A percentile compares a stretch with the other conserved stretches of the same genome.
Conservation (phyloP, 2,888 invertebrate genomes). For the Antitype chi region DNA sequence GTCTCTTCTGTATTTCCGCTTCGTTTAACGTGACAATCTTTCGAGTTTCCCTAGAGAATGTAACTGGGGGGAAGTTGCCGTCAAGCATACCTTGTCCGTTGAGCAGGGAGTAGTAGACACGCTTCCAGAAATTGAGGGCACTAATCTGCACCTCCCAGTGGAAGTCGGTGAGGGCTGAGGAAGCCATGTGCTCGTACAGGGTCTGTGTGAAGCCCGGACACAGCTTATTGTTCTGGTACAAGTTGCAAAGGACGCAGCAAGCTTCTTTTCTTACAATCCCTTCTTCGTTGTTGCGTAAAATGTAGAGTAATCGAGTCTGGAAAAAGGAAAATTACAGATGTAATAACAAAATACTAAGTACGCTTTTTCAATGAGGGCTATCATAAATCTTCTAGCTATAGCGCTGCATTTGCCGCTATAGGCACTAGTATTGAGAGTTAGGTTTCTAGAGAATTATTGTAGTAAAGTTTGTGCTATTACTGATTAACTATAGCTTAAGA, state of each 20-base stretch:
- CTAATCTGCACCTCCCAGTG: conserved; percentile 96
- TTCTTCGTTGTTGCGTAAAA: conserved; percentile 93
- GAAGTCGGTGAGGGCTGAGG: conserved; percentile 93
- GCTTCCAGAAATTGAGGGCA: conserved; percentile 93
- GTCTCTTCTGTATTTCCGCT: conserved; percentile 91
- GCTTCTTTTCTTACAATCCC: conserved; percentile 95
- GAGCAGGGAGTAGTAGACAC: conserved; percentile 92
- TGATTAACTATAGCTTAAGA: background rate
- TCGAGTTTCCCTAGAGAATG: conserved; percentile 94
- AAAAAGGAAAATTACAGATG: conserved; percentile 40
- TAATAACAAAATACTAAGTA: background rate
- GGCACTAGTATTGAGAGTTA: background rate
- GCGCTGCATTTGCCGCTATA: background rate
- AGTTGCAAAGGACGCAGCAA: conserved; percentile 91
- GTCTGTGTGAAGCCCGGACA: conserved; percentile 87
- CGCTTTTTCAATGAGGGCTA: background rate
- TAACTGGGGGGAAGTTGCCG: conserved; percentile 94
- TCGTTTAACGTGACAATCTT: conserved; percentile 94
- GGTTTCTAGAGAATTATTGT: background rate
- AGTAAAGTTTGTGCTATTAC: background rate
- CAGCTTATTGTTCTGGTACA: conserved; percentile 92
- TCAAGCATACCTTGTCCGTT: conserved; percentile 96
- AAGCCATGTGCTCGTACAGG: conserved; percentile 92
- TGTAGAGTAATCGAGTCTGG: conserved; percentile 89
- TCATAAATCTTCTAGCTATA: background rate